These are phyloP conservation scores for pig (Sus scrofa) DNA, from an alignment of 2,113 vertebrate species.

Conservation along the genomic window T2T-Sscrofa CM000818.6:880501-881000, in stretches of 20 bases:
- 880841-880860: accelerated
- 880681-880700: constrained; percentile 17
- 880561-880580: neutral
- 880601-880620: neutral
- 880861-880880: accelerated
- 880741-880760: neutral
- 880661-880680: neutral
- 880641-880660: neutral
- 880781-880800: neutral
- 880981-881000: neutral
- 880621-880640: neutral
- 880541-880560: accelerated
- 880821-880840: accelerated
- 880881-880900: accelerated
- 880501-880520: neutral
- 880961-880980: neutral
- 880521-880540: neutral
- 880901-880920: neutral
- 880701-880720: neutral
- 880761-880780: neutral
- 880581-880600: neutral
- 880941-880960: neutral
- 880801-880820: accelerated
- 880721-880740: neutral
- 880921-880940: neutral